A percentile compares a stretch with the other conserved stretches of the same genome.
Conservation (phyloP, 2,888 invertebrate genomes). For the Oscheius sp. region DNA sequence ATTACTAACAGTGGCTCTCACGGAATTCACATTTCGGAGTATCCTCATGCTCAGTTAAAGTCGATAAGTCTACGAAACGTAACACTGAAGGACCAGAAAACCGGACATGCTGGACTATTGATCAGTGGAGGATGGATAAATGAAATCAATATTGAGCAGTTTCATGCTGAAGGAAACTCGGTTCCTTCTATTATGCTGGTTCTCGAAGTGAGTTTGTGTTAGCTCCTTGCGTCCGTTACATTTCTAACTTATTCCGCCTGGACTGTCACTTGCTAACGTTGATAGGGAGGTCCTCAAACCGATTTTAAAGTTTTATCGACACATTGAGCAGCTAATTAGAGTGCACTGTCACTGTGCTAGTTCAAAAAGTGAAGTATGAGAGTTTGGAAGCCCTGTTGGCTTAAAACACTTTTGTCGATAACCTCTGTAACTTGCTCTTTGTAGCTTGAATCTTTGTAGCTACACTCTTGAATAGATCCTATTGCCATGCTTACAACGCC, state of each 20-base stretch:
- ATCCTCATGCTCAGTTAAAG: slow-evolving; percentile 46
- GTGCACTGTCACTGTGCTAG: too few relatives aligned
- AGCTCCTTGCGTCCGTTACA: neutral
- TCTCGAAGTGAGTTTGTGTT: slow-evolving; percentile 24
- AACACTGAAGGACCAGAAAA: slow-evolving; percentile 43
- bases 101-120: slow-evolving; percentile 44
- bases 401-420: too few relatives aligned
- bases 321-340: too few relatives aligned
- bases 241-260: neutral
- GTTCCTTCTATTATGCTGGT: slow-evolving; percentile 46
- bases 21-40: slow-evolving; percentile 52
- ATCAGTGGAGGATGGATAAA: slow-evolving; percentile 49
- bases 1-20: slow-evolving; percentile 40
- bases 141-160: slow-evolving; percentile 43
- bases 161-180: slow-evolving; percentile 39
- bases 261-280: too few relatives aligned
- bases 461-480: too few relatives aligned
- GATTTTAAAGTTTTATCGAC: too few relatives aligned
- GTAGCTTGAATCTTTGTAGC: too few relatives aligned
- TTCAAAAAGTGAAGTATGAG: too few relatives aligned
- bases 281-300: too few relatives aligned
- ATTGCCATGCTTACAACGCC: too few relatives aligned
- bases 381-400: too few relatives aligned
- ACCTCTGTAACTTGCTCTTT: too few relatives aligned
- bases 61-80: slow-evolving; percentile 42